Conservation (phyloP, 2,797 vertebrate species). For the Otolemur crassicaudatus region DNA sequence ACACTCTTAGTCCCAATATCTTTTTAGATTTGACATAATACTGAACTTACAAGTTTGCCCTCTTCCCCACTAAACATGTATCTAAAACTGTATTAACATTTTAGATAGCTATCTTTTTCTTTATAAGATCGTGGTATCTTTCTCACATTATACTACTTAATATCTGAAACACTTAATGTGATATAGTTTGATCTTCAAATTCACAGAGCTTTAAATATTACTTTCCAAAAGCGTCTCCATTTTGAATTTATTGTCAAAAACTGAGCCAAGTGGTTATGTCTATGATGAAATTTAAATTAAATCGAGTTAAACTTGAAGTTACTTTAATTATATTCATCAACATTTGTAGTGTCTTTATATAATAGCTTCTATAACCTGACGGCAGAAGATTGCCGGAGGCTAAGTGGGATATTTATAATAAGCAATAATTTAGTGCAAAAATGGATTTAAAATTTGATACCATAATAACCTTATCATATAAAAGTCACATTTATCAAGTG, state of each 20-base stretch:
- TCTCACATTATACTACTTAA: not conserved
- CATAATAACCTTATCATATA: not conserved
- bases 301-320: not conserved
- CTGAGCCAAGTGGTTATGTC: not conserved
- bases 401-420: slow-evolving; percentile 18
- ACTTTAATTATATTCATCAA: slow-evolving; percentile 24
- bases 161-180: slow-evolving; percentile 29
- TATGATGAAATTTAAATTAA: not conserved
- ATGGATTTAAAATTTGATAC: slow-evolving; percentile 15
- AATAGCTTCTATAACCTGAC: not conserved
- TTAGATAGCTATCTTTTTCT: not conserved
- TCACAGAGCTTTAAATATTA: not conserved
- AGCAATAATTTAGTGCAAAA: not conserved
- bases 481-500: not conserved
- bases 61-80: not conserved
- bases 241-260: not conserved
- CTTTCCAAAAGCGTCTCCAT: slow-evolving; percentile 9
- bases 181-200: slow-evolving; percentile 37
- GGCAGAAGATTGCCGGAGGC: not conserved
- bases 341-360: not conserved
- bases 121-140: not conserved
- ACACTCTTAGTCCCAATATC: not conserved
- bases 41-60: not conserved
- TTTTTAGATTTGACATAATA: not conserved
- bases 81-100: not conserved